Evolutionary conservation across 2,888 invertebrate genomes (phyloP).

Genomic region (Lapara coniferarum): DNA sequence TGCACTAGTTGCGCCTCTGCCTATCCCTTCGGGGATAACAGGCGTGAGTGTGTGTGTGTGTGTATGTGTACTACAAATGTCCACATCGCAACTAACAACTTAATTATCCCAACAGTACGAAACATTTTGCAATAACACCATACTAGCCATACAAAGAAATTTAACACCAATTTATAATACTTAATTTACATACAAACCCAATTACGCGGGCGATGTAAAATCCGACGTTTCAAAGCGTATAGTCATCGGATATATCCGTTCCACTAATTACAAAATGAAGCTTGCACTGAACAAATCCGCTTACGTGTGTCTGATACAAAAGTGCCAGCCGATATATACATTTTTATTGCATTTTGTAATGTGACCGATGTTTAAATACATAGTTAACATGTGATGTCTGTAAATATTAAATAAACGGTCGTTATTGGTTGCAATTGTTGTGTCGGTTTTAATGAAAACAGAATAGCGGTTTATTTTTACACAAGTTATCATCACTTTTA

Average conservation of each 20-base stretch:
- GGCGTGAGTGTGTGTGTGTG: too few relatives aligned
- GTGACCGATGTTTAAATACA: not conserved
- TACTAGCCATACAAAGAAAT: not conserved
- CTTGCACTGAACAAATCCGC: slow-evolving; percentile 7
- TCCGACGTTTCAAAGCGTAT: not conserved
- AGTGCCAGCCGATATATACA: not conserved
- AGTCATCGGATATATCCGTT: slow-evolving; percentile 14
- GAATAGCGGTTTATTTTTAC: too few relatives aligned
- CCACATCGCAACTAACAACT: not conserved
- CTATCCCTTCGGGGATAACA: too few relatives aligned
- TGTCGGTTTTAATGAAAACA: too few relatives aligned
- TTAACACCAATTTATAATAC: slow-evolving; percentile 2
- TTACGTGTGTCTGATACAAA: not conserved
- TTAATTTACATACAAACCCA: slow-evolving; percentile 6
- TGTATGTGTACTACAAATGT: not conserved
- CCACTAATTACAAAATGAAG: slow-evolving; percentile 13
- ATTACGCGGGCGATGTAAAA: slow-evolving; percentile 6
- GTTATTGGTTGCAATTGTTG: too few relatives aligned
- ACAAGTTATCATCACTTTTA: too few relatives aligned
- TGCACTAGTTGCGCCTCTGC: too few relatives aligned
- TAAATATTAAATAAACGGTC: too few relatives aligned
- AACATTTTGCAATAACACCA: not conserved
- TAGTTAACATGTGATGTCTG: not conserved
- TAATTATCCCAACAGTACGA: not conserved
- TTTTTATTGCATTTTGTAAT: not conserved